A percentile compares a stretch with the other conserved stretches of the same genome.
These are phyloP conservation scores for Microctonus aethiopoides DNA, from an alignment of 2,888 invertebrate species.

Conservation along the genomic window DNA sequence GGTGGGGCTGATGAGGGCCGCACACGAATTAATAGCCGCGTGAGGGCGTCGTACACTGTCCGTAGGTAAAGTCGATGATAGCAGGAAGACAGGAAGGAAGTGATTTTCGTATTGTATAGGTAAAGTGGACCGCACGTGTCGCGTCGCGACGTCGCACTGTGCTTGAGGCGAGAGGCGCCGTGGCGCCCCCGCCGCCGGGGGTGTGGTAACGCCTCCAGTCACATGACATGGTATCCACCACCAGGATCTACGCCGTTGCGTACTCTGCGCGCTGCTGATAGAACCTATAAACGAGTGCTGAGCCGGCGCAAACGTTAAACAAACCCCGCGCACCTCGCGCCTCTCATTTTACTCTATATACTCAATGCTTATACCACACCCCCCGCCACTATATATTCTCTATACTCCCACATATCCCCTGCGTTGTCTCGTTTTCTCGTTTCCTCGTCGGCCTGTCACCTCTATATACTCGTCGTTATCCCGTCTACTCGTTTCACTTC, in stretches of 20 bases:
- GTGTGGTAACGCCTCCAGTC: slow-evolving; percentile 65
- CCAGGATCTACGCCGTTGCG: slow-evolving; percentile 12
- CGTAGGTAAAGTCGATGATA: slow-evolving; percentile 22
- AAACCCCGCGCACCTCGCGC: slow-evolving; percentile 27
- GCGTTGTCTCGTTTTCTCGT: neutral
- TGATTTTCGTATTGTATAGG: slow-evolving; percentile 51
- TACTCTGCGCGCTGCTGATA: slow-evolving; percentile 24
- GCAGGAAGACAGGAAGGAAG: slow-evolving; percentile 47
- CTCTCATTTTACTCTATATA: slow-evolving; percentile 32
- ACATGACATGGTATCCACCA: slow-evolving; percentile 47
- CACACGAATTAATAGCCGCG: slow-evolving; percentile 15
- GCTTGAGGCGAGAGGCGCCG: slow-evolving; percentile 64
- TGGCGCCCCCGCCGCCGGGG: slow-evolving; percentile 50
- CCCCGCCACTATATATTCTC: slow-evolving; percentile 31
- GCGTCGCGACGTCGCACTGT: slow-evolving; percentile 67
- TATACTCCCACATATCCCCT: slow-evolving; percentile 16
- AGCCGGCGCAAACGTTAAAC: slow-evolving; percentile 34
- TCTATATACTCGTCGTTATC: slow-evolving; percentile 6
- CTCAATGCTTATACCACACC: slow-evolving; percentile 39
- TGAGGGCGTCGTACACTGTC: neutral
- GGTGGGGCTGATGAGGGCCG: neutral
- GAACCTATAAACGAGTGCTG: slow-evolving; percentile 29
- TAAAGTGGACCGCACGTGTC: slow-evolving; percentile 65
- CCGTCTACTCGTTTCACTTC: neutral
- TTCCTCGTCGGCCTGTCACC: neutral